These are phyloP conservation scores for Telmatochromis bifrenatus DNA, from an alignment of 2,113 vertebrate species.

Conservation along the genomic window DNA sequence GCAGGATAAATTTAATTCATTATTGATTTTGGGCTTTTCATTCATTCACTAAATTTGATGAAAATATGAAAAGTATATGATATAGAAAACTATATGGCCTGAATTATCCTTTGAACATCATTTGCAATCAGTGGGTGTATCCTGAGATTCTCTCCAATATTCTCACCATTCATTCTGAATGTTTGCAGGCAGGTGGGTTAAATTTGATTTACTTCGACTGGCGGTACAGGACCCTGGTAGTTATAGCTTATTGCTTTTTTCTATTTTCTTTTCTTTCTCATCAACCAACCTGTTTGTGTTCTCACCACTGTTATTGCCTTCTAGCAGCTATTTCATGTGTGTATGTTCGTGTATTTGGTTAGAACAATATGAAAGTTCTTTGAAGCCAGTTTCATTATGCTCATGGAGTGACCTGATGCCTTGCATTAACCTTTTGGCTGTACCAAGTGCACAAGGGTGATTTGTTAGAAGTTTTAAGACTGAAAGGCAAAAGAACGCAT, in stretches of 20 bases:
- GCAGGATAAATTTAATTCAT: neutral
- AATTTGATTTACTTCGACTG: constrained; percentile 39
- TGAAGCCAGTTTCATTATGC: neutral
- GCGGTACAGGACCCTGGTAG: constrained; percentile 8
- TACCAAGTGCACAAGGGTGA: neutral
- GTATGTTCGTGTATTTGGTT: neutral
- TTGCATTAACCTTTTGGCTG: neutral
- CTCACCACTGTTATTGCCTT: constrained; percentile 27
- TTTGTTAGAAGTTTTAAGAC: neutral
- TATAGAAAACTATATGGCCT: neutral
- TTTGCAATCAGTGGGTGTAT: neutral
- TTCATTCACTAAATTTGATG: neutral
- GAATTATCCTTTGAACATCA: neutral
- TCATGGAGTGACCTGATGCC: neutral
- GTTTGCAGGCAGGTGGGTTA: constrained; percentile 3
- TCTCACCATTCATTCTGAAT: neutral
- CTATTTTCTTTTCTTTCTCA: neutral
- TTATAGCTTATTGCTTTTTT: constrained; percentile 48
- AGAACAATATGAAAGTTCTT: constrained; percentile 20
- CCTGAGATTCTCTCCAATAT: neutral
- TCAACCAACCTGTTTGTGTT: neutral
- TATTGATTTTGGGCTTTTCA: neutral
- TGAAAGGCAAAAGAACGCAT: neutral
- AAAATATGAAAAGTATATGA: neutral
- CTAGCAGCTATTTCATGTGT: neutral